A percentile compares a stretch with the other conserved stretches of the same genome.
Evolutionary conservation across 2,888 invertebrate genomes (phyloP).

Genomic region (Phortica magna): DNA sequence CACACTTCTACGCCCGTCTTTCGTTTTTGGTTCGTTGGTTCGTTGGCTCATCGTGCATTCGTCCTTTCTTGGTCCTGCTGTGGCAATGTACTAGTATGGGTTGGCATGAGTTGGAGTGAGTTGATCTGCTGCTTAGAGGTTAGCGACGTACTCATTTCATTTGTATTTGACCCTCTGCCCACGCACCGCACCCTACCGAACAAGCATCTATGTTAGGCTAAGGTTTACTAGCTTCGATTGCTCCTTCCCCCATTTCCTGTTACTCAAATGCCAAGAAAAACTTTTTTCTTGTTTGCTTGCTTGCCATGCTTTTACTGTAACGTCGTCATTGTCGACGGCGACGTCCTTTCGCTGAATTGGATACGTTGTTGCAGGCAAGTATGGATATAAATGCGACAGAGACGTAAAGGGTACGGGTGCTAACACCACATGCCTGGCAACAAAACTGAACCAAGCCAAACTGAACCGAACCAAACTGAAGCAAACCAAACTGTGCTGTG

Average conservation of each 20-base stretch:
- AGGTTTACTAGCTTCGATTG: slow-evolving; percentile 12
- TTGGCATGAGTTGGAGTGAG: neutral
- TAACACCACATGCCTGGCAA: slow-evolving; percentile 64
- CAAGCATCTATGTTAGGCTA: neutral
- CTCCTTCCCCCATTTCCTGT: slow-evolving; percentile 58
- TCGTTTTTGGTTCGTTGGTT: slow-evolving; percentile 39
- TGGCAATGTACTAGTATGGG: neutral
- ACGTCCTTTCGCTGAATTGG: slow-evolving; percentile 53
- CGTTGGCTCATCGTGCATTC: slow-evolving; percentile 23
- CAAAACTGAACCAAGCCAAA: slow-evolving; percentile 1
- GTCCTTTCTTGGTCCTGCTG: slow-evolving; percentile 19
- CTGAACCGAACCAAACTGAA: slow-evolving; percentile 27
- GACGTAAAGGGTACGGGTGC: neutral
- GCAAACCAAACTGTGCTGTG: neutral
- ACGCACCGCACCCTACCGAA: neutral
- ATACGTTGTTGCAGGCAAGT: slow-evolving; percentile 55
- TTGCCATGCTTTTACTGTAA: slow-evolving; percentile 17
- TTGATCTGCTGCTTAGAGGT: slow-evolving; percentile 7
- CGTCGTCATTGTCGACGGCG: slow-evolving; percentile 48
- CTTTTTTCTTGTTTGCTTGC: slow-evolving; percentile 53
- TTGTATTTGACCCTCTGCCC: slow-evolving; percentile 21
- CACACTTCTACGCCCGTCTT: slow-evolving; percentile 55
- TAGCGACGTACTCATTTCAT: slow-evolving; percentile 20
- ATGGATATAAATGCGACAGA: slow-evolving; percentile 13
- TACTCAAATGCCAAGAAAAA: slow-evolving; percentile 73